Percentiles rank a stretch among this genome's conserved stretches.
These are phyloP conservation scores for Heliconius ismenius DNA, from an alignment of 2,888 invertebrate genomes.

Conservation along the genomic window DNA sequence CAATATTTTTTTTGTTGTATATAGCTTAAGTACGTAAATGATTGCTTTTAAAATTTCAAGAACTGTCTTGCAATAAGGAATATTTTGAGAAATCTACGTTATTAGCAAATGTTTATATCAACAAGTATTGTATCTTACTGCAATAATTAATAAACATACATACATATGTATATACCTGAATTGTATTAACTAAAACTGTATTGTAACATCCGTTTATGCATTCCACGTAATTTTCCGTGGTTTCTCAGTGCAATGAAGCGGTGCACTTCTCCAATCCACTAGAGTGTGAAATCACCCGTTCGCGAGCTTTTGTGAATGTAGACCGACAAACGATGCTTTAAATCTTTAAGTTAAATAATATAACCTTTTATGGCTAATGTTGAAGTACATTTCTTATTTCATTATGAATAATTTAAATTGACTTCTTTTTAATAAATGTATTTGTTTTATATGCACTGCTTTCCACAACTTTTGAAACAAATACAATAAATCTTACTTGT, in stretches of 20 bases:
- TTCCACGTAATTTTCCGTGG: conserved; percentile 65
- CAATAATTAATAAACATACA: background rate
- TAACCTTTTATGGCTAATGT: background rate
- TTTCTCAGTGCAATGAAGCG: conserved; percentile 62
- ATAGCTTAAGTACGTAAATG: no score
- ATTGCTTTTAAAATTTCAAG: no score
- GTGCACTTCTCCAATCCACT: conserved; percentile 58
- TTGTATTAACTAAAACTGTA: conserved; percentile 28
- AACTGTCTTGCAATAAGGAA: no score
- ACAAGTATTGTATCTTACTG: background rate
- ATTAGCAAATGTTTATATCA: background rate
- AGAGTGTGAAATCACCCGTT: conserved; percentile 74
- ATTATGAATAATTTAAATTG: background rate
- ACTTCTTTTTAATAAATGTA: background rate
- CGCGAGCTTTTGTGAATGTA: conserved; percentile 52
- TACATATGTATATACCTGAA: conserved; percentile 14
- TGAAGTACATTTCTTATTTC: background rate
- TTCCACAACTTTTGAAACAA: background rate
- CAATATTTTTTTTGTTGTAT: no score
- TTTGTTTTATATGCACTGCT: background rate
- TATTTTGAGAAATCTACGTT: no score
- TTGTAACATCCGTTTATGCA: conserved; percentile 37
- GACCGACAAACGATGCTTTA: conserved; percentile 64
- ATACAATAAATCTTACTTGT: background rate
- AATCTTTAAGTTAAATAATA: conserved; percentile 38